phyloP scores from a whole-genome alignment of 1,140 invertebrate species.

The Goniozus legneri region DNA sequence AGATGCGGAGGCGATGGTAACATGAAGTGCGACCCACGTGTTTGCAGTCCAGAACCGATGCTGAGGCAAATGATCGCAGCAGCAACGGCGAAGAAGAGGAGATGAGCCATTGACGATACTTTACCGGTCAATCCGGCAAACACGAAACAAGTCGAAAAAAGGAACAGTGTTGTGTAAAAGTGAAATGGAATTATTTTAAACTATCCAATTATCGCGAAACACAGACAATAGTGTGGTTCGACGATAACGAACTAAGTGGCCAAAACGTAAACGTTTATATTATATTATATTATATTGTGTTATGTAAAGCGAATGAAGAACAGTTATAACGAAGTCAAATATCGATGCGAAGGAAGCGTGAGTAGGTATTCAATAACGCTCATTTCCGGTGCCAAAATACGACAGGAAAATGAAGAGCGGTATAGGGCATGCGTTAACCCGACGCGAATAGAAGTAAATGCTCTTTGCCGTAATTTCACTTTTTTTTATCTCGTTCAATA shows the following conservation, averaged over 20 bases:
- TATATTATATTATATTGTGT: constrained; percentile 43
- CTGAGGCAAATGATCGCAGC: constrained; percentile 82
- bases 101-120: constrained; percentile 57
- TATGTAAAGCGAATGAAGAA: constrained; percentile 37
- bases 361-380: constrained; percentile 31
- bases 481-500: too few species aligned
- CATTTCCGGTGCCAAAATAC: constrained; percentile 49
- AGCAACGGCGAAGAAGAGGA: constrained; percentile 67
- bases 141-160: constrained; percentile 15
- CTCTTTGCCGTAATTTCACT: too few species aligned
- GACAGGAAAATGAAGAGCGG: constrained; percentile 18
- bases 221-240: constrained; percentile 49
- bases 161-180: constrained; percentile 50
- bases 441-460: constrained; percentile 6
- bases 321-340: constrained; percentile 21
- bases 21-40: constrained; percentile 89
- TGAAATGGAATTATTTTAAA: constrained; percentile 49
- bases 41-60: constrained; percentile 83
- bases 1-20: constrained; percentile 86
- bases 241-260: constrained; percentile 51
- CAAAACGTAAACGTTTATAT: constrained; percentile 54
- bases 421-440: background rate
- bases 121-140: background rate
- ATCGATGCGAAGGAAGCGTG: constrained; percentile 13
- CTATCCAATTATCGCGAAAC: constrained; percentile 43